Conservation (phyloP, 2,888 invertebrate species). For the Himalopsyche kuldschensis region DNA sequence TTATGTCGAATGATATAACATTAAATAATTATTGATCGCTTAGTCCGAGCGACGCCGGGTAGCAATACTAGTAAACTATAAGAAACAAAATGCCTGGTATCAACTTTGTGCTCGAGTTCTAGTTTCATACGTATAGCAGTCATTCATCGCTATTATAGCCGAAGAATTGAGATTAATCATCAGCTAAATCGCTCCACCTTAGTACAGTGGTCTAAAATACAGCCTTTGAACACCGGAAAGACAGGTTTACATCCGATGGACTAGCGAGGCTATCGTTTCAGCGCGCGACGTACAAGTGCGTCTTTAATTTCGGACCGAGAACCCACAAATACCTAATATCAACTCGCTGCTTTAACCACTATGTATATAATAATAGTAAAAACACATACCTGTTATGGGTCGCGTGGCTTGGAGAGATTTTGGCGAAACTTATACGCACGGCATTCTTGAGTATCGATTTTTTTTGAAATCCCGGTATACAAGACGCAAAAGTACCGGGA, state of each 20-base stretch:
- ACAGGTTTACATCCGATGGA: slow-evolving; percentile 34
- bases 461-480: too few relatives aligned
- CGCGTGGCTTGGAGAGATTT: background rate
- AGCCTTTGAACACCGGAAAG: slow-evolving; percentile 38
- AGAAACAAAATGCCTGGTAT: too few relatives aligned
- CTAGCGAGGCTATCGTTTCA: slow-evolving; percentile 4
- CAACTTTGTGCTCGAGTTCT: too few relatives aligned
- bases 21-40: too few relatives aligned
- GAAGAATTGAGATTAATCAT: background rate
- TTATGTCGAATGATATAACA: too few relatives aligned
- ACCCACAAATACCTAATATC: background rate
- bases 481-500: too few relatives aligned
- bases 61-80: too few relatives aligned
- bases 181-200: background rate
- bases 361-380: background rate
- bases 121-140: too few relatives aligned
- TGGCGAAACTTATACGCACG: too few relatives aligned
- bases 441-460: too few relatives aligned
- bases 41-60: too few relatives aligned
- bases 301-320: background rate
- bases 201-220: slow-evolving; percentile 2
- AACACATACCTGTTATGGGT: background rate
- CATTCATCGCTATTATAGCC: background rate
- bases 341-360: background rate
- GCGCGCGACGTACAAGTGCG: background rate